Percentiles rank a stretch among this genome's conserved stretches.
Conservation (phyloP, 2,113 vertebrate genomes). For the Litocranius walleri region DNA sequence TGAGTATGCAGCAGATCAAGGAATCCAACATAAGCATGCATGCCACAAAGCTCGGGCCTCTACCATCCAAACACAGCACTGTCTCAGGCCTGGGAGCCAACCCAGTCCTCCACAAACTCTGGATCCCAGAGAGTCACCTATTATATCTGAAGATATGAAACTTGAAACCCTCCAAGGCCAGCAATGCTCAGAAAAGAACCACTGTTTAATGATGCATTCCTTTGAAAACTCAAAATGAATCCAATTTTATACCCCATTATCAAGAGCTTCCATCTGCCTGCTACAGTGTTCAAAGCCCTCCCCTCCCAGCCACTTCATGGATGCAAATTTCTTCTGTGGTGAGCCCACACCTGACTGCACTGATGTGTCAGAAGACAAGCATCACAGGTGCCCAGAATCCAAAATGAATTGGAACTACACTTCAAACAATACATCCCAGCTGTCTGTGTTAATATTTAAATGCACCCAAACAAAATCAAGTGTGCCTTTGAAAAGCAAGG, state of each 20-base stretch:
- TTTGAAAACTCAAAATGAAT: slow-evolving; percentile 37
- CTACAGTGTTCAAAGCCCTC: background rate
- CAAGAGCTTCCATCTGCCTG: background rate
- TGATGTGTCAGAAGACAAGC: slow-evolving; percentile 7
- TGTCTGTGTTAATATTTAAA: slow-evolving; percentile 53
- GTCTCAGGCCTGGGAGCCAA: background rate
- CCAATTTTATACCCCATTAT: background rate
- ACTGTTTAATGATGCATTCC: background rate
- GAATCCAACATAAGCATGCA: background rate
- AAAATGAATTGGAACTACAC: slow-evolving; percentile 48
- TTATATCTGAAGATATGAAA: background rate
- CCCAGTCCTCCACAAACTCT: background rate
- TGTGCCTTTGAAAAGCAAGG: background rate
- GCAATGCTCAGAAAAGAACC: background rate
- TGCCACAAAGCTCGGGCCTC: background rate
- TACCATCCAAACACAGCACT: background rate
- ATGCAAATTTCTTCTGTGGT: slow-evolving; percentile 55
- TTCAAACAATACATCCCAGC: slow-evolving; percentile 46
- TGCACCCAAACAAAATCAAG: slow-evolving; percentile 64
- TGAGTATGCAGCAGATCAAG: background rate
- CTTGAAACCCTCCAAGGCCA: background rate
- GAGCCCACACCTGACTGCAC: slow-evolving; percentile 58
- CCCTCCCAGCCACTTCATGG: background rate
- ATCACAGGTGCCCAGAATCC: slow-evolving; percentile 51
- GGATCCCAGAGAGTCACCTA: background rate